Evolutionary conservation across 2,797 vertebrate species (phyloP).

Genomic region (Schizothorax lantsangensis): DNA sequence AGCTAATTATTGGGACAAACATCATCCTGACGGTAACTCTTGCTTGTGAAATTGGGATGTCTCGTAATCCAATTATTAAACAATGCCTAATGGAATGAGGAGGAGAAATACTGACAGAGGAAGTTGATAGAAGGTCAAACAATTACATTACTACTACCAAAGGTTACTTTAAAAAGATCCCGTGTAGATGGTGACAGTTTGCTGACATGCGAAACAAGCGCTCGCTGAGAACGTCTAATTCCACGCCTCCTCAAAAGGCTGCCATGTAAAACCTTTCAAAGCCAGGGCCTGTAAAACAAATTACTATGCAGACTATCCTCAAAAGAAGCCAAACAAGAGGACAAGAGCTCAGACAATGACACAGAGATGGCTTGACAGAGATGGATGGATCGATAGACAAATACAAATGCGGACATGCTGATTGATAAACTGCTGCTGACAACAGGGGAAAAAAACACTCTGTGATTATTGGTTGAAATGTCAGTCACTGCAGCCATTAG

Average conservation of each 20-base stretch:
- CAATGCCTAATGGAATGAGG: not conserved
- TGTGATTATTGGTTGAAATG: slow-evolving; percentile 83
- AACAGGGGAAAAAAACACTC: slow-evolving; percentile 79
- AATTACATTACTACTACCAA: slow-evolving; percentile 15
- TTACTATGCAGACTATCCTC: slow-evolving; percentile 70
- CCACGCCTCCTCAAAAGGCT: slow-evolving; percentile 41
- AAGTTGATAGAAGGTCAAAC: not conserved
- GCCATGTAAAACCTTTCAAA: slow-evolving; percentile 57
- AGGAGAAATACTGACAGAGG: slow-evolving; percentile 21
- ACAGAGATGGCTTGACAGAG: slow-evolving; percentile 69
- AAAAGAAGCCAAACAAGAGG: slow-evolving; percentile 69
- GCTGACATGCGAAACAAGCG: slow-evolving; percentile 35
- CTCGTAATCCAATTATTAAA: slow-evolving; percentile 17
- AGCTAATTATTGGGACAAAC: slow-evolving; percentile 23
- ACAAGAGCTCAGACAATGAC: slow-evolving; percentile 67
- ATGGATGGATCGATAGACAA: slow-evolving; percentile 80
- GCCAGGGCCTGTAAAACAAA: slow-evolving; percentile 64
- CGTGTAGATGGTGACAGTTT: slow-evolving; percentile 31
- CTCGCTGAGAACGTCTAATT: slow-evolving; percentile 12
- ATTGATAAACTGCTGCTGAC: slow-evolving; percentile 86
- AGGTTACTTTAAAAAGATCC: slow-evolving; percentile 14
- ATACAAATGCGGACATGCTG: slow-evolving; percentile 82
- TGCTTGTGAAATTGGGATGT: not conserved
- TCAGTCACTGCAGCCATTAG: slow-evolving; percentile 81
- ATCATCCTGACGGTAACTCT: not conserved